Evolutionary conservation across 2,797 vertebrate genomes (phyloP).

Genomic region (Melanotaenia maccullochi): DNA sequence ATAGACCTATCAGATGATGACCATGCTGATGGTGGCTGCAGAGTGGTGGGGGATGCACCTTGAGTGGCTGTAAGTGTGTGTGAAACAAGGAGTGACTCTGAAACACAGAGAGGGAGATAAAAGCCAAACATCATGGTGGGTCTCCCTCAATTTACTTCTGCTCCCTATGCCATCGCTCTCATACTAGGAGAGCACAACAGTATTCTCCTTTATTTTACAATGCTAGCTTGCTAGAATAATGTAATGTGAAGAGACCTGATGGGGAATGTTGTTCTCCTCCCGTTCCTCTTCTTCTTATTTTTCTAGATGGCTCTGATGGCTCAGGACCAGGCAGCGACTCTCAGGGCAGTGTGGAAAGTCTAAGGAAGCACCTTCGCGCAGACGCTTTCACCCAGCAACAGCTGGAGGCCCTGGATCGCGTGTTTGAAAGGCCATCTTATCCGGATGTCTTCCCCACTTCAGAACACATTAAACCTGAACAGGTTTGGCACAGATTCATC

Average conservation of each 20-base stretch:
- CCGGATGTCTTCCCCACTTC: constrained; percentile 98
- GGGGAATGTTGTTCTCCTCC: constrained; percentile 25
- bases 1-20: constrained; percentile 84
- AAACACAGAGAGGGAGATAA: constrained; percentile 47
- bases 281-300: constrained; percentile 21
- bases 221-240: constrained; percentile 35
- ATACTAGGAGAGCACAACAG: constrained; percentile 19
- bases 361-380: constrained; percentile 98
- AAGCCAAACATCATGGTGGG: constrained; percentile 53
- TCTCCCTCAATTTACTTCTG: constrained; percentile 54
- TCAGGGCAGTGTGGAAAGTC: constrained; percentile 99
- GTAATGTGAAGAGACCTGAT: constrained; percentile 43
- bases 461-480: constrained; percentile 99
- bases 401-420: constrained; percentile 98
- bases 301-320: constrained; percentile 95
- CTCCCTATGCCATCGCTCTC: constrained; percentile 43
- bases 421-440: constrained; percentile 98
- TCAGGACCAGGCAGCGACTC: constrained; percentile 97
- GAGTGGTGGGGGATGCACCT: constrained; percentile 45
- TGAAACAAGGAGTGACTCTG: constrained; percentile 8
- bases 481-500: constrained; percentile 82
- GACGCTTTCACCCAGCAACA: constrained; percentile 99
- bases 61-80: constrained; percentile 38
- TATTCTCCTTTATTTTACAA: constrained; percentile 30
- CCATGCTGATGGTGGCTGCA: constrained; percentile 78